phyloP scores from a whole-genome alignment of 2,113 vertebrate genomes.

The Bubo blakistoni region DNA sequence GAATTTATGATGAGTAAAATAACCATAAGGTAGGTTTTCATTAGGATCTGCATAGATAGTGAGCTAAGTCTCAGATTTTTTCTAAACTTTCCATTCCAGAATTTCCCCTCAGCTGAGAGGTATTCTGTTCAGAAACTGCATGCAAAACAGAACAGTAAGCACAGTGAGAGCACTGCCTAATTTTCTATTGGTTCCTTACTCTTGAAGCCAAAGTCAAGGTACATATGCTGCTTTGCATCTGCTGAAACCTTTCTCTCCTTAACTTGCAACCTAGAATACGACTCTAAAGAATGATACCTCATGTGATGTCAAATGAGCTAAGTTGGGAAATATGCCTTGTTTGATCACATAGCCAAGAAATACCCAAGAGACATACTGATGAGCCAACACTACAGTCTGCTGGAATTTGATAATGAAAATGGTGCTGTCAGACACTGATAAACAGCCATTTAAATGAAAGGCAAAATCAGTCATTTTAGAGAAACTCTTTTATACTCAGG shows the following conservation, averaged over 20 bases:
- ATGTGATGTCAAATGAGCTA: background rate
- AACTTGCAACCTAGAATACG: background rate
- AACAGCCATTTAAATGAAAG: background rate
- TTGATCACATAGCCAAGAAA: slow-evolving; percentile 7
- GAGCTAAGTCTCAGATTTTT: background rate
- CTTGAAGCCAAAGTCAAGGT: background rate
- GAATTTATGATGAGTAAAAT: background rate
- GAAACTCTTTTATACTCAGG: background rate
- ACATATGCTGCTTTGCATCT: background rate
- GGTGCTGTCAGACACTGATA: background rate
- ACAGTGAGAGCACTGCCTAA: background rate
- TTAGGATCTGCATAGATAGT: background rate
- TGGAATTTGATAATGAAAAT: slow-evolving; percentile 4
- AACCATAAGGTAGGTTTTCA: background rate
- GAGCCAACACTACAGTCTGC: background rate
- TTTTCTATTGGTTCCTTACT: background rate
- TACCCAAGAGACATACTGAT: background rate
- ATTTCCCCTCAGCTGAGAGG: background rate
- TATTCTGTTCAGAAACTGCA: background rate
- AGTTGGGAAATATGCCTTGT: background rate
- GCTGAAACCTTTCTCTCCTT: background rate
- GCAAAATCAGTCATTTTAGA: background rate
- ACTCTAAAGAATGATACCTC: background rate
- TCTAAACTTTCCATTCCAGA: background rate
- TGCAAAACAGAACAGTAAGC: background rate